Evolutionary conservation across 2,113 vertebrate species (phyloP).

Genomic region (Tenrec ecaudatus): DNA sequence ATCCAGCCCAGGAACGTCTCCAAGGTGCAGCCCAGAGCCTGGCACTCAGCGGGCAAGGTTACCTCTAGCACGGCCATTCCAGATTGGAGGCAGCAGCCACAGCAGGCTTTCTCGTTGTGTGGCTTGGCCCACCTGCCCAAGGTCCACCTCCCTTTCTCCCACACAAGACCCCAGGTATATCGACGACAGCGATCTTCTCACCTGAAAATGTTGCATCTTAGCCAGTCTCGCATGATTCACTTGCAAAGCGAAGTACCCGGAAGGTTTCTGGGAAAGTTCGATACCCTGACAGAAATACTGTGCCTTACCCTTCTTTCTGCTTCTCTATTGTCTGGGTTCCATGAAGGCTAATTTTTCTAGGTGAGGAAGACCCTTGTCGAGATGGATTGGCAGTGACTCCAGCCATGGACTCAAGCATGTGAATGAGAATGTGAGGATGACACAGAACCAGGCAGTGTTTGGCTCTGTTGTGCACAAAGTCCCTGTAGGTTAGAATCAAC

Average conservation of each 20-base stretch:
- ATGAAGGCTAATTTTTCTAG: neutral
- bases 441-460: too few species aligned
- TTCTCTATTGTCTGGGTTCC: neutral
- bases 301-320: neutral
- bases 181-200: neutral
- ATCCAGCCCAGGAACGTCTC: neutral
- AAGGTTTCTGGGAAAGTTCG: neutral
- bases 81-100: neutral
- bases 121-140: neutral
- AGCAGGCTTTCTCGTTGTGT: neutral
- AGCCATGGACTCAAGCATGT: too few species aligned
- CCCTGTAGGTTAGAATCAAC: too few species aligned
- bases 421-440: too few species aligned
- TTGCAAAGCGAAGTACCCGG: neutral
- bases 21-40: neutral
- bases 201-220: slow-evolving; percentile 37
- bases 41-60: neutral
- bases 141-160: neutral
- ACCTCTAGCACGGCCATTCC: neutral
- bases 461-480: too few species aligned
- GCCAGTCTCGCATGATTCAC: neutral
- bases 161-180: neutral
- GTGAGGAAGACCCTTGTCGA: too few species aligned
- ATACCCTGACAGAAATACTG: neutral
- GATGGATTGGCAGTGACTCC: too few species aligned